Conservation (phyloP, 2,113 vertebrate genomes). For the Baryphthengus martii region DNA sequence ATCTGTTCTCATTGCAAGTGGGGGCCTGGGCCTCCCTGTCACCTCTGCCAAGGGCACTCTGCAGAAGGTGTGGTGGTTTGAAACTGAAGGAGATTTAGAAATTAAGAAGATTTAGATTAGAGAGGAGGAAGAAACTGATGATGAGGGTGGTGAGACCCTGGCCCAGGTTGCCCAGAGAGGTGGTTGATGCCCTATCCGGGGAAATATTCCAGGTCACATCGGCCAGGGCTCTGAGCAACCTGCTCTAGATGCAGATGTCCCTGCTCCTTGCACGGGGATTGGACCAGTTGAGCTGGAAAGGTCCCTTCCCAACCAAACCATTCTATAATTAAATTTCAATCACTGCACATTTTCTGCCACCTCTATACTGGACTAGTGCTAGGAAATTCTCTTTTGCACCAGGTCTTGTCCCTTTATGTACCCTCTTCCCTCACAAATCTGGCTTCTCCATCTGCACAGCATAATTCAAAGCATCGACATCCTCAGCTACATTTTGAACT, state of each 20-base stretch:
- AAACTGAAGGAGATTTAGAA: neutral
- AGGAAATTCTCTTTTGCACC: fast-evolving
- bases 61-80: neutral
- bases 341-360: neutral
- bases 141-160: neutral
- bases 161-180: neutral
- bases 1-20: neutral
- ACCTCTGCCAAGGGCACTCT: neutral
- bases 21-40: neutral
- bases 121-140: neutral
- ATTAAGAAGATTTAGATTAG: neutral
- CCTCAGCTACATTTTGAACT: neutral
- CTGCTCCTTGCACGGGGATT: neutral
- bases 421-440: neutral
- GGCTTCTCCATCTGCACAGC: neutral
- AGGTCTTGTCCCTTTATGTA: neutral
- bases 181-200: neutral
- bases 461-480: neutral
- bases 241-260: neutral
- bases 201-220: too few relatives aligned
- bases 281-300: neutral
- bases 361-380: fast-evolving
- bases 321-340: neutral
- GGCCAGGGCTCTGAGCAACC: neutral
- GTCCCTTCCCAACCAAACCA: neutral